phyloP scores from a whole-genome alignment of 2,797 vertebrate genomes.

The Gephyroberyx darwinii region DNA sequence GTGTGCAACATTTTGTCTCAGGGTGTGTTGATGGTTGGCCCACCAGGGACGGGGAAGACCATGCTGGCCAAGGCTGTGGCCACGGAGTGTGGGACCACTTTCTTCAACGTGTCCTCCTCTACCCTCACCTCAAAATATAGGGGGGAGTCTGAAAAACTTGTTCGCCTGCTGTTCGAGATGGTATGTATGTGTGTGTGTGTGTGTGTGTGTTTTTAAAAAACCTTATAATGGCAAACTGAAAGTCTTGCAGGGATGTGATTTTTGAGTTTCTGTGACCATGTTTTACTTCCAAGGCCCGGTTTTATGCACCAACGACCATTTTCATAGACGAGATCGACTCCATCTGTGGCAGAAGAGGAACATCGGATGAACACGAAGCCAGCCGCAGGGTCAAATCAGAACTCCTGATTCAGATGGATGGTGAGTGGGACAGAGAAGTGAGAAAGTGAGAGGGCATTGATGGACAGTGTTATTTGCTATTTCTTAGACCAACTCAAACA shows the following conservation, averaged over 20 bases:
- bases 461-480: too few species aligned
- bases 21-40: constrained; percentile 98
- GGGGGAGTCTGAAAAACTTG: constrained; percentile 97
- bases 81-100: constrained; percentile 96
- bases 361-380: constrained; percentile 95
- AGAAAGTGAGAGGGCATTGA: neutral
- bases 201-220: too few species aligned
- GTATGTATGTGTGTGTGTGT: constrained; percentile 72
- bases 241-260: neutral
- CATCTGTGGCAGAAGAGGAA: constrained; percentile 95
- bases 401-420: constrained; percentile 98
- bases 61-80: constrained; percentile 99
- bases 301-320: constrained; percentile 97
- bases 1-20: constrained; percentile 58
- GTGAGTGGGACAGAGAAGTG: constrained; percentile 76
- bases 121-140: constrained; percentile 96
- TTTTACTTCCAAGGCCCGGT: constrained; percentile 85
- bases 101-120: constrained; percentile 97
- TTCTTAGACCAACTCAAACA: too few species aligned
- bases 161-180: constrained; percentile 98
- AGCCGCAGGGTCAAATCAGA: constrained; percentile 98
- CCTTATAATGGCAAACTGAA: neutral
- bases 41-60: constrained; percentile 98
- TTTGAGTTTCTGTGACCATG: neutral
- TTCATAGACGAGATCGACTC: constrained; percentile 99